Evolutionary conservation across 1,140 invertebrate species (phyloP).

Genomic region (Cydia amplana): DNA sequence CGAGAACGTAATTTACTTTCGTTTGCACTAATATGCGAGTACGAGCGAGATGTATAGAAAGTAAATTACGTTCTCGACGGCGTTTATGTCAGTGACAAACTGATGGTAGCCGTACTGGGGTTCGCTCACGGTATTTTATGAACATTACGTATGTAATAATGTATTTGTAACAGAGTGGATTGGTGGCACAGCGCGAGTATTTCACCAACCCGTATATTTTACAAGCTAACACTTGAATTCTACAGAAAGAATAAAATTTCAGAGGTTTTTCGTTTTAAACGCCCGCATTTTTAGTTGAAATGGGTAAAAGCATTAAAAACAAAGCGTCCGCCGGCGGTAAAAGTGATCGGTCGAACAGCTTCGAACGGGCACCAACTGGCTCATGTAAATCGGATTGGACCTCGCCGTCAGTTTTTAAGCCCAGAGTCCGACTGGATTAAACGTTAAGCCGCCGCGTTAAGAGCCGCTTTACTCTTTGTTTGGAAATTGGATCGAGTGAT

Average conservation of each 20-base stretch:
- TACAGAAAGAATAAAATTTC: neutral
- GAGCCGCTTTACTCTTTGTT: conserved; percentile 7
- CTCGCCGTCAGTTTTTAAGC: conserved; percentile 2
- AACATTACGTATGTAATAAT: too few species aligned
- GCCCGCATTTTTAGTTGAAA: neutral
- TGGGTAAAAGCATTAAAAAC: neutral
- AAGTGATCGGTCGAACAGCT: conserved; percentile 10
- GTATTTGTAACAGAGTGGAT: too few species aligned
- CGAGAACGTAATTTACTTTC: too few species aligned
- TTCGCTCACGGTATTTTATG: too few species aligned
- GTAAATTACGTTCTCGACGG: too few species aligned
- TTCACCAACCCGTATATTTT: too few species aligned
- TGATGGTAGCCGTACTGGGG: too few species aligned
- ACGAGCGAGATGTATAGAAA: too few species aligned
- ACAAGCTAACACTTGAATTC: neutral
- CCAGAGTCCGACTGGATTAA: neutral
- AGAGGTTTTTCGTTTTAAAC: neutral
- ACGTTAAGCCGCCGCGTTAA: neutral
- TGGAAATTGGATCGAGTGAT: neutral
- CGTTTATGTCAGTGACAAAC: too few species aligned
- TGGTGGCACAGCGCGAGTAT: too few species aligned
- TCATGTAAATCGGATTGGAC: conserved; percentile 9
- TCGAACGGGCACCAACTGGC: conserved; percentile 1
- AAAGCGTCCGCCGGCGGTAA: neutral
- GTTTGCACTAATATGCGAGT: too few species aligned